Evolutionary conservation across 2,797 vertebrate genomes (phyloP).

Genomic region (Lophura swinhoii): DNA sequence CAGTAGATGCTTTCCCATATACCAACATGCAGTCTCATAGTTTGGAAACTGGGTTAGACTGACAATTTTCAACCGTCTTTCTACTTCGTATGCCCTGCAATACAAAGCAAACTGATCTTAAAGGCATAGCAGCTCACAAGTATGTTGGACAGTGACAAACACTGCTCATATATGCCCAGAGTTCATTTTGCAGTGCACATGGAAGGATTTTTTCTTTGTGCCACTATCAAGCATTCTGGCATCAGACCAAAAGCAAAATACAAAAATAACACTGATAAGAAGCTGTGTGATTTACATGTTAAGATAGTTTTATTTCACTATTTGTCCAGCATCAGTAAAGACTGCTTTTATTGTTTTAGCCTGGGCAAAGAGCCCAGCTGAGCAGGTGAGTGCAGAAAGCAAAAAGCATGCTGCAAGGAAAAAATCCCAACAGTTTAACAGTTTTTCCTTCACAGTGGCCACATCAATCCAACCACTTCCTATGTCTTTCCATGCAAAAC

Average conservation of each 20-base stretch:
- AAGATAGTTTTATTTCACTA: background rate
- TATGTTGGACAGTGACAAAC: background rate
- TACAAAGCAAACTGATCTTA: slow-evolving; percentile 55
- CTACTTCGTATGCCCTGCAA: slow-evolving; percentile 95
- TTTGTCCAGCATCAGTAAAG: background rate
- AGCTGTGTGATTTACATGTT: background rate
- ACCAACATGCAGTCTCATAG: slow-evolving; percentile 98
- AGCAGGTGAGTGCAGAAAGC: background rate
- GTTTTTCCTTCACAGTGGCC: background rate
- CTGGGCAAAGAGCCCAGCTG: background rate
- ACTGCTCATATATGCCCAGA: background rate
- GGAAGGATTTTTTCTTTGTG: background rate
- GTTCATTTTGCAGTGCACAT: background rate
- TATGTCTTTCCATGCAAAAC: accelerated
- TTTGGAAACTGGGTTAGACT: slow-evolving; percentile 95
- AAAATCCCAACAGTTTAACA: background rate
- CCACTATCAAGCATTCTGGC: background rate
- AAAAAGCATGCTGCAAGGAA: background rate
- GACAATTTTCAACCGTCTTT: slow-evolving; percentile 92
- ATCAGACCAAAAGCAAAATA: background rate
- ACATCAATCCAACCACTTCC: background rate
- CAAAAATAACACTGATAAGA: background rate
- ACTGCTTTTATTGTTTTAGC: background rate
- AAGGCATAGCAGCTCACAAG: background rate
- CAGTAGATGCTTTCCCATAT: slow-evolving; percentile 92